Evolutionary conservation across 1,140 invertebrate genomes (phyloP).

Genomic region (Drosophila nebulosa): DNA sequence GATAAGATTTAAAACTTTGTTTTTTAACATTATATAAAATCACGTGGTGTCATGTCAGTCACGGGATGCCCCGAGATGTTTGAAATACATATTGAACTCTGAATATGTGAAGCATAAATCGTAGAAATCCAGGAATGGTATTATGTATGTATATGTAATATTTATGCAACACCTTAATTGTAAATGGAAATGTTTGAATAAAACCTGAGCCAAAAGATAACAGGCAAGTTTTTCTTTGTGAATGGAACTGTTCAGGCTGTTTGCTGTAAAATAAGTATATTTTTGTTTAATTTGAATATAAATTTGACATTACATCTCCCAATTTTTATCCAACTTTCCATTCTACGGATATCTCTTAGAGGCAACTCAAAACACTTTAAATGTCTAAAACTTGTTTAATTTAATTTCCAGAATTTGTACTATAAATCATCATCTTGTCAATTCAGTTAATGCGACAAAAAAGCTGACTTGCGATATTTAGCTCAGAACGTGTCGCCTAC

Average conservation of each 20-base stretch:
- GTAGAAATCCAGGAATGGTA: neutral
- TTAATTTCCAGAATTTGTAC: too few species aligned
- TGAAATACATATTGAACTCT: neutral
- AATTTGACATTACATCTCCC: too few species aligned
- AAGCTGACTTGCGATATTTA: slow-evolving; percentile 45
- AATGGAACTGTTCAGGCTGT: neutral
- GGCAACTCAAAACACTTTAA: too few species aligned
- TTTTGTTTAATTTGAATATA: too few species aligned
- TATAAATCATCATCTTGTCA: too few species aligned
- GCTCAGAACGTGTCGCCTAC: slow-evolving; percentile 62
- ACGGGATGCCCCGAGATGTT: neutral
- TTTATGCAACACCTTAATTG: neutral
- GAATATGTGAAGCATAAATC: neutral
- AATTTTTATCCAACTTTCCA: too few species aligned
- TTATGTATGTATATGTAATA: neutral
- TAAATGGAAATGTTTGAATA: neutral
- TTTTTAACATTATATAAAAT: neutral
- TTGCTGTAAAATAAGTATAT: too few species aligned
- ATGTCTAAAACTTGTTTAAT: too few species aligned
- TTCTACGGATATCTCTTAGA: too few species aligned
- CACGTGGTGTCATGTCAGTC: neutral
- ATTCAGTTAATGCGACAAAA: slow-evolving; percentile 38
- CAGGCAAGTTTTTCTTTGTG: neutral
- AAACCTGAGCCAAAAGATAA: neutral
- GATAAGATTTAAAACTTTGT: neutral